Base-by-base conservation (phyloP, 2,888 invertebrate genomes). In the Seladonia tumulorum region DNA sequence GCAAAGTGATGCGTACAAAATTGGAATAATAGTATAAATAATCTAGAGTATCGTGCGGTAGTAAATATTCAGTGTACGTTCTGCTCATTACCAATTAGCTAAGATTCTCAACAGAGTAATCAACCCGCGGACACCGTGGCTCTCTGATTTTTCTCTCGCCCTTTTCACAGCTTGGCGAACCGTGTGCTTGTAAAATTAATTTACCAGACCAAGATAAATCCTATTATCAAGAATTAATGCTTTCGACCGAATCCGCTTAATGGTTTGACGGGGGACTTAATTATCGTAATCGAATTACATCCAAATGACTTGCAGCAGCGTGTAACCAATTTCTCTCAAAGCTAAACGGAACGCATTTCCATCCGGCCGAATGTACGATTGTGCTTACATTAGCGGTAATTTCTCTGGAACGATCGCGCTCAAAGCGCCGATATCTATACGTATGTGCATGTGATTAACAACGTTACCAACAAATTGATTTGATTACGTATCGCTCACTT, bases 221-320 rank as follows among this genome's bases (percentile, higher is more conserved):
- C 66, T 18, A 35, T 66, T 66, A 66, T 66, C 29, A 66, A 35
- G 35, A 35, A 66, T 66, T 35, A 66, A 66, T 66, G 35, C 66
- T 66, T 18, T 10, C 66, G 4, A 35, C 35, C 35, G 29, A 66
- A 22, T 66, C 66, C 35, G 22, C 18, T 66, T 66, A 66, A 66
- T 66, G 35, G 66, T 66, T 35, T 4, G 10, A 66, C n/a, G n/a
- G 66, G 10, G 35, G 35, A 66, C 35, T 35, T 29, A 35, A 66
- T 66, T 66, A 66, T 22, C 35, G 8, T 66, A 66, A 66, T 35
- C 10, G 35, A 66, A 66, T 35, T 35, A 66, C 35, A 35, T 66
- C 35, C 10, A 18, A 66, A 66, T 66, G 66, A 66, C 35, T 66
- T 29, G 8, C 53, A 53, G n/a, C 49, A 22, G 7, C 18, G 66